These are phyloP conservation scores for Melanotaenia duboulayi DNA, from an alignment of 2,113 vertebrate genomes.

Conservation along the genomic window DNA sequence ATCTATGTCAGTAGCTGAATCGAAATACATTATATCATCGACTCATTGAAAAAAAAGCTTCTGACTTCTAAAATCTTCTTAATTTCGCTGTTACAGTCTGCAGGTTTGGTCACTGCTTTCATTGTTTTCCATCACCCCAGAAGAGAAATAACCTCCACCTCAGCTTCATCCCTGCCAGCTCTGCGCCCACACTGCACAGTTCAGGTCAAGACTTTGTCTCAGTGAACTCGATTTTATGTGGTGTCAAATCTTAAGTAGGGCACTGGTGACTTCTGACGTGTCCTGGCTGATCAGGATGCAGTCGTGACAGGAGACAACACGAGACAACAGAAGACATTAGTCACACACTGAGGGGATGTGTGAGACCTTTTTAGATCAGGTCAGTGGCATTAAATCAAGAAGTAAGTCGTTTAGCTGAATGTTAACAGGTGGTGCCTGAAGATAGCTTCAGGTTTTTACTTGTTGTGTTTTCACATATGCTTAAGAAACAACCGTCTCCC, in stretches of 20 bases:
- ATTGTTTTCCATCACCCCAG: too few relatives aligned
- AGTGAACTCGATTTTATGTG: slow-evolving; percentile 1
- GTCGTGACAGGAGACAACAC: background rate
- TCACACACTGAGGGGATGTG: background rate
- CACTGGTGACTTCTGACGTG: slow-evolving; percentile 11
- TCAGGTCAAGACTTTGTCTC: background rate
- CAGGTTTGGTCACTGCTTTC: too few relatives aligned
- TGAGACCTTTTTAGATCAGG: background rate
- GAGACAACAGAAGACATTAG: slow-evolving; percentile 2
- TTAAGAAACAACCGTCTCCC: too few relatives aligned
- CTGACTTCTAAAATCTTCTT: too few relatives aligned
- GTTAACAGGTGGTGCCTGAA: background rate
- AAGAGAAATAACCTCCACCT: too few relatives aligned
- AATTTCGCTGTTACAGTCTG: too few relatives aligned
- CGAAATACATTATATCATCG: too few relatives aligned
- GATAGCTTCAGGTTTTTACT: too few relatives aligned
- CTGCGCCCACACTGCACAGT: background rate
- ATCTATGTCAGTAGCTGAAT: too few relatives aligned
- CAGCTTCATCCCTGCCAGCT: background rate
- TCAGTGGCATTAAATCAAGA: background rate
- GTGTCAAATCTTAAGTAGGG: slow-evolving; percentile 8
- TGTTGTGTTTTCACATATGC: too few relatives aligned
- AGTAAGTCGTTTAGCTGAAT: background rate
- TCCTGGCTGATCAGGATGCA: background rate
- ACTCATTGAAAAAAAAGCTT: too few relatives aligned